These are phyloP conservation scores for Cacoxenus indagator DNA, from an alignment of 2,888 invertebrate species.

Conservation along the genomic window DNA sequence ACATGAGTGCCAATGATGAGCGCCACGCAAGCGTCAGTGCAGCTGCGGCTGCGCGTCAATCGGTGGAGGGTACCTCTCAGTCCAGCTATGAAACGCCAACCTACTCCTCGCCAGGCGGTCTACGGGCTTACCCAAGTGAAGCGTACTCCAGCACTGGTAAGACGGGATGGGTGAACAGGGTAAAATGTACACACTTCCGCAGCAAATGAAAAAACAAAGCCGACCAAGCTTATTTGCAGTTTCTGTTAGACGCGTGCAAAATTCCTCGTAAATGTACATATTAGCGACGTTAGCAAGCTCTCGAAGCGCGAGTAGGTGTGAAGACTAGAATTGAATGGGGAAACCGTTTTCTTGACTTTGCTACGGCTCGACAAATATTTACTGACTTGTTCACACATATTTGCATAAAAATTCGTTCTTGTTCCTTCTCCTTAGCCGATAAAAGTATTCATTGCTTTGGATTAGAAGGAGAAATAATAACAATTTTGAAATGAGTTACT, in stretches of 20 bases:
- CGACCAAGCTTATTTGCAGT: slow-evolving; percentile 47
- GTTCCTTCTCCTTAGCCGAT: too few species aligned
- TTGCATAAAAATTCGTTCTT: background rate
- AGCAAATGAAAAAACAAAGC: slow-evolving; percentile 28
- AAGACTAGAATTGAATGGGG: background rate
- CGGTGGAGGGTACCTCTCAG: slow-evolving; percentile 71
- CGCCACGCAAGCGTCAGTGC: slow-evolving; percentile 67
- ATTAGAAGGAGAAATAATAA: too few species aligned
- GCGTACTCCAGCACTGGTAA: slow-evolving; percentile 70
- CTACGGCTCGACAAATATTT: background rate
- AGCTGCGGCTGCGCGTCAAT: slow-evolving; percentile 68
- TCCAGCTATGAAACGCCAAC: slow-evolving; percentile 71
- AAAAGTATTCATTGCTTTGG: too few species aligned
- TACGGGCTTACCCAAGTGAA: slow-evolving; percentile 69
- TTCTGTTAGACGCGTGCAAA: slow-evolving; percentile 54
- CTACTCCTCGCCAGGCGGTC: slow-evolving; percentile 68
- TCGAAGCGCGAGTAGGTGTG: background rate
- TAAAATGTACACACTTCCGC: background rate
- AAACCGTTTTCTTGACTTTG: background rate
- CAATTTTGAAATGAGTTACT: too few species aligned
- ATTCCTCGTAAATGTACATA: slow-evolving; percentile 45
- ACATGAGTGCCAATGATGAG: slow-evolving; percentile 69
- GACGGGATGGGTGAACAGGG: slow-evolving; percentile 19
- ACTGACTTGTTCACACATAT: background rate
- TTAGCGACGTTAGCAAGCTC: slow-evolving; percentile 9